Conservation (phyloP, 2,113 vertebrate genomes). For the human region GRCh38 chr2:4870501-4871000, state of each 20-base stretch:
- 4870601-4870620: background rate
- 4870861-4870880: background rate
- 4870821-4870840: background rate
- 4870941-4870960: background rate
- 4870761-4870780: background rate
- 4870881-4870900: background rate
- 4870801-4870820: too few relatives aligned
- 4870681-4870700: rapidly evolving
- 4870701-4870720: background rate
- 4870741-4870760: background rate
- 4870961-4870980: background rate
- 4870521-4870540: background rate
- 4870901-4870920: background rate
- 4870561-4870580: rapidly evolving
- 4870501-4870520: too few relatives aligned
- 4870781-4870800: background rate
- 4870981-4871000: background rate
- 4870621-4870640: rapidly evolving
- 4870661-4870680: rapidly evolving
- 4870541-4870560: background rate
- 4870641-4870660: background rate
- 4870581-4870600: background rate
- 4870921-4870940: background rate
- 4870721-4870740: rapidly evolving
- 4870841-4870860: background rate